These are phyloP conservation scores for Hyposmocoma kahamanoa DNA, from an alignment of 1,140 invertebrate genomes.

Conservation along the genomic window DNA sequence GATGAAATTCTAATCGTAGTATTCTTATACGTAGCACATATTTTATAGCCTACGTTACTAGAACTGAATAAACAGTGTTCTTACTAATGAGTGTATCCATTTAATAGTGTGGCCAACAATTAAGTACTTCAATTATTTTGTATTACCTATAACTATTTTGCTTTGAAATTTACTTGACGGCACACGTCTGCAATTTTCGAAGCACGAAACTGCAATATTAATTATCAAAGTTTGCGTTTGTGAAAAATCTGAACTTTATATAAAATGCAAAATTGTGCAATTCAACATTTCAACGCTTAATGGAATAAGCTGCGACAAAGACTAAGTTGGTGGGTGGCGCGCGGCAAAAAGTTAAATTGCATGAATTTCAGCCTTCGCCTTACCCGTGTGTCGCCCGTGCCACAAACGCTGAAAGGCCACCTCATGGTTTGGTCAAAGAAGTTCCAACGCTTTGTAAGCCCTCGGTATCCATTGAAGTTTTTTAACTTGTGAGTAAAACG, in stretches of 20 bases:
- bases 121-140: too few relatives aligned
- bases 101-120: too few relatives aligned
- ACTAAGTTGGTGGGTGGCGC: background rate
- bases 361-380: background rate
- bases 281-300: background rate
- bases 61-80: too few relatives aligned
- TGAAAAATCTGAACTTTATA: background rate
- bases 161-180: too few relatives aligned
- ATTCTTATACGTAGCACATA: too few relatives aligned
- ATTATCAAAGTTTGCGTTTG: background rate
- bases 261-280: background rate
- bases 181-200: too few relatives aligned
- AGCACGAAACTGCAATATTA: background rate
- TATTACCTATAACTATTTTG: too few relatives aligned
- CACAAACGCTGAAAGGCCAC: background rate
- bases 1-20: too few relatives aligned
- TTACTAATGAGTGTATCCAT: too few relatives aligned
- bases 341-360: conserved; percentile 2
- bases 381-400: too few relatives aligned
- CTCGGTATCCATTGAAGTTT: background rate
- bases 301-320: background rate
- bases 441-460: background rate
- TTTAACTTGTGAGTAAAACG: background rate
- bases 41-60: too few relatives aligned
- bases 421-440: background rate